Evolutionary conservation across 2,888 invertebrate genomes (phyloP).

Genomic region (Leucoptera coffeella): DNA sequence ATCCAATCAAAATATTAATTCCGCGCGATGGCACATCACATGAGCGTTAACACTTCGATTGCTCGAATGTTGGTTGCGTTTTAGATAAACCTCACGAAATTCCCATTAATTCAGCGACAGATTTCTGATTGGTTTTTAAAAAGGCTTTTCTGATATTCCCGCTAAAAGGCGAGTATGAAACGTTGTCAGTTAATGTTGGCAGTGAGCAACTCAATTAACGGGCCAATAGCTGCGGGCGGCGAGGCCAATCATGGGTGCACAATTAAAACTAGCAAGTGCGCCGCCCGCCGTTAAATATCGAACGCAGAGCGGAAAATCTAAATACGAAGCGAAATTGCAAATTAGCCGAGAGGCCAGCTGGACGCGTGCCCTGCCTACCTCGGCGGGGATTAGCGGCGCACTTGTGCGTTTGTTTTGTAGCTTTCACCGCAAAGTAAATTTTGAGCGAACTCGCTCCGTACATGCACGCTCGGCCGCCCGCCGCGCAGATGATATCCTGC

Average conservation of each 20-base stretch:
- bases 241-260: too few relatives aligned
- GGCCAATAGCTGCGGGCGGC: too few relatives aligned
- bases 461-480: too few relatives aligned
- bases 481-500: too few relatives aligned
- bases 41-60: constrained; percentile 37
- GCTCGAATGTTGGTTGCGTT: constrained; percentile 26
- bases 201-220: too few relatives aligned
- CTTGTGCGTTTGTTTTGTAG: constrained; percentile 29
- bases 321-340: constrained; percentile 31
- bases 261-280: not conserved
- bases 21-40: constrained; percentile 22
- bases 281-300: constrained; percentile 6
- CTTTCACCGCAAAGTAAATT: constrained; percentile 9
- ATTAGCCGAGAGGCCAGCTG: constrained; percentile 20
- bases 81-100: constrained; percentile 16
- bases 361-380: constrained; percentile 27
- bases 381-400: constrained; percentile 28
- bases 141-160: too few relatives aligned
- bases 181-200: too few relatives aligned
- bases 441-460: too few relatives aligned
- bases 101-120: too few relatives aligned
- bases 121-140: too few relatives aligned
- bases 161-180: too few relatives aligned
- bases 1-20: constrained; percentile 51
- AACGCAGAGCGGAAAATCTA: too few relatives aligned